Evolutionary conservation across 2,113 vertebrate genomes (phyloP).

Genomic region (Prochilodus magdalenae): DNA sequence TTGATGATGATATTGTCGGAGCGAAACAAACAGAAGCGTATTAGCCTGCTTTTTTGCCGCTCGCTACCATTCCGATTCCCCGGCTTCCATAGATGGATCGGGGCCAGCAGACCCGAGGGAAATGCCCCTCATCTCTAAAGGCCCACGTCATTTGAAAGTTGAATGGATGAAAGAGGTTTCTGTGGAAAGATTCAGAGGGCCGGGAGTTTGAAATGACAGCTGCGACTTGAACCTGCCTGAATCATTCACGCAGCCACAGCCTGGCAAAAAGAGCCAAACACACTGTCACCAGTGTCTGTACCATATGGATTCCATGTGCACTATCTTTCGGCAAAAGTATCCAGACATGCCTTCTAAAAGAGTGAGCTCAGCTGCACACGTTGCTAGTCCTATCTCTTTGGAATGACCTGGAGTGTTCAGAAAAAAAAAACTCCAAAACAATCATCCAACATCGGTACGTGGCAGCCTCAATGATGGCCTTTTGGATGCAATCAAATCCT

Average conservation of each 20-base stretch:
- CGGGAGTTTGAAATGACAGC: not conserved
- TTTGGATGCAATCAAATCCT: too few species aligned
- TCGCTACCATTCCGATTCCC: slow-evolving; percentile 16
- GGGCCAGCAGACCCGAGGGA: not conserved
- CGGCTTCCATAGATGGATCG: slow-evolving; percentile 4
- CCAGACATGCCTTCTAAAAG: too few species aligned
- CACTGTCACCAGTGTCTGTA: too few species aligned
- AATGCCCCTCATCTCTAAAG: slow-evolving; percentile 7
- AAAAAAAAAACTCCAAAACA: too few species aligned
- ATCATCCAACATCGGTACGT: too few species aligned
- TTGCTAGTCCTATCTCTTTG: too few species aligned
- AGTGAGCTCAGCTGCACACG: too few species aligned
- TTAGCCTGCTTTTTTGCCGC: slow-evolving; percentile 19
- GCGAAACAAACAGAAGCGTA: slow-evolving; percentile 27
- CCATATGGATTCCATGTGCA: too few species aligned
- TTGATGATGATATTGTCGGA: slow-evolving; percentile 17
- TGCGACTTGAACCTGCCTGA: not conserved
- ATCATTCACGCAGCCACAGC: not conserved
- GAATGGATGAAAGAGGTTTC: not conserved
- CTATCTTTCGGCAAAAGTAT: too few species aligned
- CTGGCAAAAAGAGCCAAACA: too few species aligned
- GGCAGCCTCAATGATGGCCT: too few species aligned
- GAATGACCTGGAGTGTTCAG: too few species aligned
- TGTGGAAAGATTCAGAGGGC: not conserved
- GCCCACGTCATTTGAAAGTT: not conserved